Evolutionary conservation across 1,140 invertebrate genomes (phyloP), one percentile per base, ranked within the genome.

Genomic region (Contarinia nasturtii): DNA sequence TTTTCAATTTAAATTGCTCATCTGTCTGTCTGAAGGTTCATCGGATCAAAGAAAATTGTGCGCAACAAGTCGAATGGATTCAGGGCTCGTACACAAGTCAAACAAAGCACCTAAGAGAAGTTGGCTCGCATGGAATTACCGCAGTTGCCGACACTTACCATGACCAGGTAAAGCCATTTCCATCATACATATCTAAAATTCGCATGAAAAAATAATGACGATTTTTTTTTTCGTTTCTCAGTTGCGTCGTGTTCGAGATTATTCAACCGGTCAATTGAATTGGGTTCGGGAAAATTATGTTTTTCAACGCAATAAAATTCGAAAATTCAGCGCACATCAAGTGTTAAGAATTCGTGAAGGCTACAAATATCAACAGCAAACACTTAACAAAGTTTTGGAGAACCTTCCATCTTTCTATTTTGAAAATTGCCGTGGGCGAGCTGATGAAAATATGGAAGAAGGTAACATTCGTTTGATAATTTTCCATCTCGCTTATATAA

Each of bases 211-310:
- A 27, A 43, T 36, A 36, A 36, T 10, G 8, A 36, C 8, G 18
- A 40, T 43, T 18, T 21, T 43, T 47, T 33, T 2, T 17, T 27
- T 27, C 27, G 27, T 27, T 27, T 53, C 60, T n/a, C 61, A 84
- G 81, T 79, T 86, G 41, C 82, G 79, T 61, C 75, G 79, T 53
- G 86, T 90, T n/a, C 74, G 84, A 42, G 85, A 89, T 55, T 92
- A 92, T 61, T 90, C 86, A 8, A 82, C 82, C 3, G 74, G 76
- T 49, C 89, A 94, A 64, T 70, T 96, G 50, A 86, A 89, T 59
- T 86, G 86, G 79, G 84, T 95, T 44, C 74, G 89, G 44, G 89
- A 94, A 59, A 92, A 91, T 62, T 95, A 95, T 65, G 82, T 93
- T 56, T 88, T 89, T 72, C 91, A 95, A 67, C 74, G 90, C 14